Percentiles rank a stretch among this genome's conserved stretches.
Evolutionary conservation across 2,797 vertebrate genomes (phyloP).

Genomic region (Ambastaia sidthimunki): DNA sequence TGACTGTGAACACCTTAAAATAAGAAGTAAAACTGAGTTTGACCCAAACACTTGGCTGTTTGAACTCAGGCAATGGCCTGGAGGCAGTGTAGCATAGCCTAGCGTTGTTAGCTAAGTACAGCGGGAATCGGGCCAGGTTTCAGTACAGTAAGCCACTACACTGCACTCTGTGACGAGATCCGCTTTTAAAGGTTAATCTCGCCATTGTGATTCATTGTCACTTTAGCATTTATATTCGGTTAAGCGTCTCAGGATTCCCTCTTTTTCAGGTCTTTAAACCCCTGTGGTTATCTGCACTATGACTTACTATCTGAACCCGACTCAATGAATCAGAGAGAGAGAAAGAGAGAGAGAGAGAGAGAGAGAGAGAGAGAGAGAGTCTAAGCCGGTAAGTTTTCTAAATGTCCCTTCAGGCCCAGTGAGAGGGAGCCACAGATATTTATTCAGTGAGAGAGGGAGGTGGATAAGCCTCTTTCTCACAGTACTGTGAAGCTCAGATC

Average conservation of each 20-base stretch:
- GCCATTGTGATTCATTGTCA: constrained; percentile 70
- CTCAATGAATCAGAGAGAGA: constrained; percentile 63
- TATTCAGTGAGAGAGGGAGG: constrained; percentile 43
- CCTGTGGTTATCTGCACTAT: constrained; percentile 63
- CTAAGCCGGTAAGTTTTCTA: constrained; percentile 58
- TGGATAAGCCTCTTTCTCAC: constrained; percentile 55
- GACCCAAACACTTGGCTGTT: constrained; percentile 34
- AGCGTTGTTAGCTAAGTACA: constrained; percentile 36
- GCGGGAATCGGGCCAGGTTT: constrained; percentile 42
- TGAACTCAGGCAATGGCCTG: constrained; percentile 28
- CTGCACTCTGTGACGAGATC: constrained; percentile 58
- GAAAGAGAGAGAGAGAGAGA: constrained; percentile 16
- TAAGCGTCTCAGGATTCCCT: constrained; percentile 62
- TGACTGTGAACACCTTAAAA: background rate
- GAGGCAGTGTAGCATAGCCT: constrained; percentile 33
- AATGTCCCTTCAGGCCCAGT: constrained; percentile 47
- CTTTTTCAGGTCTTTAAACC: constrained; percentile 64
- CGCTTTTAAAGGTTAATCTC: constrained; percentile 71
- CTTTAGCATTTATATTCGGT: constrained; percentile 68
- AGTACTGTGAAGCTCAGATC: constrained; percentile 48
- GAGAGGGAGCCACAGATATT: constrained; percentile 41
- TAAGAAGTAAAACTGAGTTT: constrained; percentile 14
- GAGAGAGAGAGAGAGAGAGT: constrained; percentile 48
- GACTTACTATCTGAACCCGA: constrained; percentile 66
- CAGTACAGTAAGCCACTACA: constrained; percentile 58